Conservation (phyloP, 2,888 invertebrate genomes). For the Hipparchia semele region DNA sequence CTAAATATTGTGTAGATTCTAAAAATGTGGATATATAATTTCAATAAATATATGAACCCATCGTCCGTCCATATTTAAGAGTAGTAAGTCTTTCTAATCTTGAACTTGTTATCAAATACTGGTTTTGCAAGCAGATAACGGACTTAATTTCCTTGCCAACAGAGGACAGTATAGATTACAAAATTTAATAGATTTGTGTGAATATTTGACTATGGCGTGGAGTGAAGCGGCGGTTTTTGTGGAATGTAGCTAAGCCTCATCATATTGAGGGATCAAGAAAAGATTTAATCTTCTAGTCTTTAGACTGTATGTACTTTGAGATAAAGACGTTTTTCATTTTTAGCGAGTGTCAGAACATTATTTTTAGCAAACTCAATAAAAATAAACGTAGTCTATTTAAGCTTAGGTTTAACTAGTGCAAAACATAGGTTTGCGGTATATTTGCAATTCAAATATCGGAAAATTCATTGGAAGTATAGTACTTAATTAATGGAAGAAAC, state of each 20-base stretch:
- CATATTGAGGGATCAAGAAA: not conserved
- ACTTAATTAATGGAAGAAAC: conserved; percentile 17
- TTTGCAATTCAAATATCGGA: conserved; percentile 16
- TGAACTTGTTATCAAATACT: too few relatives aligned
- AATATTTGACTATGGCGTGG: not conserved
- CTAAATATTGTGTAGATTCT: not conserved
- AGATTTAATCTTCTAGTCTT: not conserved
- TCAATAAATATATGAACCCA: not conserved
- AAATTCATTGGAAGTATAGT: conserved; percentile 5
- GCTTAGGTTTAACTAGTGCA: not conserved
- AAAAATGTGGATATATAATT: not conserved
- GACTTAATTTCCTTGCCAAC: too few relatives aligned
- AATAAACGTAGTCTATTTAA: not conserved
- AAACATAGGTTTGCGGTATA: conserved; percentile 4
- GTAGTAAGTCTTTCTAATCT: too few relatives aligned
- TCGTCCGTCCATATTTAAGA: too few relatives aligned
- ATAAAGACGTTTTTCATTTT: not conserved
- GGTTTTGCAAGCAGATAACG: too few relatives aligned
- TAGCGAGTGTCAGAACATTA: not conserved
- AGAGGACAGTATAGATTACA: not conserved
- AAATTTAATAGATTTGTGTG: not conserved
- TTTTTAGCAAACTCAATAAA: not conserved
- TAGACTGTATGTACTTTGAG: not conserved
- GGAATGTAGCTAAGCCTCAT: not conserved
- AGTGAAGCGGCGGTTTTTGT: not conserved